These are phyloP conservation scores for Phymatocera aterrima DNA, from an alignment of 2,888 invertebrate species.

Conservation along the genomic window DNA sequence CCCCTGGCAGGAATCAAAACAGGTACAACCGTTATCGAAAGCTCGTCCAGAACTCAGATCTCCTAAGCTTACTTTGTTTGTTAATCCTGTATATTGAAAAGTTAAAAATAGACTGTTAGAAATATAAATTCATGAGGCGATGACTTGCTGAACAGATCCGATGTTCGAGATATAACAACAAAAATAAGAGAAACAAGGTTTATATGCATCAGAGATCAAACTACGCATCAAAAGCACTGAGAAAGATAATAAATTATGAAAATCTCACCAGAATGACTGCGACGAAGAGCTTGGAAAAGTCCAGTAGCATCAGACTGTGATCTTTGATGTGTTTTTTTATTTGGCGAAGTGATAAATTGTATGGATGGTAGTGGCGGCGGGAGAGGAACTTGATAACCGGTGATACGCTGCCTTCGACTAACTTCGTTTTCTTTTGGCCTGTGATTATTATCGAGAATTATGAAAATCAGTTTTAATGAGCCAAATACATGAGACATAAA, in stretches of 20 bases:
- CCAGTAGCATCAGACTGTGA: slow-evolving; percentile 91
- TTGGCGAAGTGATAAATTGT: slow-evolving; percentile 72
- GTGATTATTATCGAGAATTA: slow-evolving; percentile 49
- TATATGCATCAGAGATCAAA: neutral
- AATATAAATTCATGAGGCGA: neutral
- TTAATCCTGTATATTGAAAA: slow-evolving; percentile 63
- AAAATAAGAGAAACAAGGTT: neutral
- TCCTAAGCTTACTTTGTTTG: slow-evolving; percentile 84
- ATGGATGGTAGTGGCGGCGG: slow-evolving; percentile 70
- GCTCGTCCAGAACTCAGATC: slow-evolving; percentile 96
- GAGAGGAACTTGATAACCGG: slow-evolving; percentile 69
- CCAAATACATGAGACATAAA: too few relatives aligned
- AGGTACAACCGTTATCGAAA: slow-evolving; percentile 97
- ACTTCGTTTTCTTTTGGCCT: slow-evolving; percentile 71
- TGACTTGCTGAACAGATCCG: neutral
- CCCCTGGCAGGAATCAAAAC: slow-evolving; percentile 90
- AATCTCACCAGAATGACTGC: slow-evolving; percentile 71
- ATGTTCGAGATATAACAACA: neutral
- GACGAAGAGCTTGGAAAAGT: slow-evolving; percentile 76
- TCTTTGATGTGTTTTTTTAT: slow-evolving; percentile 89
- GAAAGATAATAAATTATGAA: neutral
- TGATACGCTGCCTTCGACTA: slow-evolving; percentile 66
- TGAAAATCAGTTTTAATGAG: slow-evolving; percentile 26
- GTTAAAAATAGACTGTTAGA: slow-evolving; percentile 10
- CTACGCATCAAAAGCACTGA: neutral